phyloP scores from a whole-genome alignment of 2,797 vertebrate species.

The Urosaurus nigricauda region DNA sequence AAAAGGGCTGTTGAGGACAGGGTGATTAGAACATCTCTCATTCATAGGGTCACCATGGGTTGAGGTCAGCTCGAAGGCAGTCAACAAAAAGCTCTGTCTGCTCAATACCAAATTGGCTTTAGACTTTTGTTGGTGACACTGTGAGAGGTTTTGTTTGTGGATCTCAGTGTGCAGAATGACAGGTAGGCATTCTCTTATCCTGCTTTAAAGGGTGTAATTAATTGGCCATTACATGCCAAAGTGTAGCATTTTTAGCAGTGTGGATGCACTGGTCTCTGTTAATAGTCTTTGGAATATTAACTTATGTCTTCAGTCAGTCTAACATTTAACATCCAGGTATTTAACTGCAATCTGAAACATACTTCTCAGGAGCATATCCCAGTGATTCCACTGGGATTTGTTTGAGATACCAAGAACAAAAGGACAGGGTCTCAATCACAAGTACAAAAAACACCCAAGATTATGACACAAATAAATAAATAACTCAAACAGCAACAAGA shows the following conservation, averaged over 20 bases:
- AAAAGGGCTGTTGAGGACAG: too few relatives aligned
- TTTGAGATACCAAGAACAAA: too few relatives aligned
- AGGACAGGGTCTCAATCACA: too few relatives aligned
- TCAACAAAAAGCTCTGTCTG: neutral
- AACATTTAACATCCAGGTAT: neutral
- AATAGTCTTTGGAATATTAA: neutral
- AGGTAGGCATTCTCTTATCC: neutral
- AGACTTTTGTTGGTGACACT: neutral
- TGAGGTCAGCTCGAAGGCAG: too few relatives aligned
- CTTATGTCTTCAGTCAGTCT: neutral
- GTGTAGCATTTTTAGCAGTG: neutral
- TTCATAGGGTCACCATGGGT: too few relatives aligned
- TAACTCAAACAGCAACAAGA: too few relatives aligned
- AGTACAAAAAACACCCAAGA: too few relatives aligned
- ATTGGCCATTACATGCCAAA: neutral
- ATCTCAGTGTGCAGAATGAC: neutral
- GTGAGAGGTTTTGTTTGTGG: too few relatives aligned
- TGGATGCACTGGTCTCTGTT: neutral
- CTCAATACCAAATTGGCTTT: neutral
- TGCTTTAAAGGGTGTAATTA: neutral
- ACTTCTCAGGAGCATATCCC: neutral
- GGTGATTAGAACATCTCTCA: too few relatives aligned
- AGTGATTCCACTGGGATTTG: too few relatives aligned
- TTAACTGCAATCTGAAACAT: too few relatives aligned
- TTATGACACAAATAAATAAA: too few relatives aligned